Conservation (phyloP, 2,113 vertebrate species). For the Trachemys scripta region DNA sequence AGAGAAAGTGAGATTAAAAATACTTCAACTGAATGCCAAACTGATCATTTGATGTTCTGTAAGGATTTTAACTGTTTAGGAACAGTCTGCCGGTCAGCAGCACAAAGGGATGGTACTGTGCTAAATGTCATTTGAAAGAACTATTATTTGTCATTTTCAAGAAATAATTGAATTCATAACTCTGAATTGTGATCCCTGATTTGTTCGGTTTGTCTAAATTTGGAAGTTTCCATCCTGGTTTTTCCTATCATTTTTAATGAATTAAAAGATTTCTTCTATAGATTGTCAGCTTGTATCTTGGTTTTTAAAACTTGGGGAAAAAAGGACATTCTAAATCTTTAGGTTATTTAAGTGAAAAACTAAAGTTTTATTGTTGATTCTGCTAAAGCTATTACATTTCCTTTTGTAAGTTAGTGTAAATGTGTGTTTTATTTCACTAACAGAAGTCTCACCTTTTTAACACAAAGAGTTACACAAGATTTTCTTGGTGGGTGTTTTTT, state of each 20-base stretch:
- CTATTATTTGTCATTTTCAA: neutral
- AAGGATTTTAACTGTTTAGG: neutral
- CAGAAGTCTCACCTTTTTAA: constrained; percentile 28
- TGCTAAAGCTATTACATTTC: constrained; percentile 61
- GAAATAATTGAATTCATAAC: constrained; percentile 6
- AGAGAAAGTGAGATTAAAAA: neutral
- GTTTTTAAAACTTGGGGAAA: constrained; percentile 26
- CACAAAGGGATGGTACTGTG: neutral
- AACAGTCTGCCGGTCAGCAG: neutral
- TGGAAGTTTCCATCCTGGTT: constrained; percentile 28
- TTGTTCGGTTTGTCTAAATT: constrained; percentile 38
- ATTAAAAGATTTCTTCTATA: constrained; percentile 10
- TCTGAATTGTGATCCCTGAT: constrained; percentile 29
- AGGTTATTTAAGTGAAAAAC: constrained; percentile 39
- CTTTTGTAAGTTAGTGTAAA: constrained; percentile 67
- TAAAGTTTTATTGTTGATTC: constrained; percentile 47
- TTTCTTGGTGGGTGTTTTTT: constrained; percentile 69
- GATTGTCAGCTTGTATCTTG: constrained; percentile 1
- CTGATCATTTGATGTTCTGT: neutral
- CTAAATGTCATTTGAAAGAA: neutral
- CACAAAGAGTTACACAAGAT: constrained; percentile 41
- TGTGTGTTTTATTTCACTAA: constrained; percentile 61
- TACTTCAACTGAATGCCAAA: neutral
- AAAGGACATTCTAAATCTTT: constrained; percentile 40
- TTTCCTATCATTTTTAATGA: constrained; percentile 15